Evolutionary conservation across 2,888 invertebrate species (phyloP).

Genomic region (Tenthredo distinguenda): DNA sequence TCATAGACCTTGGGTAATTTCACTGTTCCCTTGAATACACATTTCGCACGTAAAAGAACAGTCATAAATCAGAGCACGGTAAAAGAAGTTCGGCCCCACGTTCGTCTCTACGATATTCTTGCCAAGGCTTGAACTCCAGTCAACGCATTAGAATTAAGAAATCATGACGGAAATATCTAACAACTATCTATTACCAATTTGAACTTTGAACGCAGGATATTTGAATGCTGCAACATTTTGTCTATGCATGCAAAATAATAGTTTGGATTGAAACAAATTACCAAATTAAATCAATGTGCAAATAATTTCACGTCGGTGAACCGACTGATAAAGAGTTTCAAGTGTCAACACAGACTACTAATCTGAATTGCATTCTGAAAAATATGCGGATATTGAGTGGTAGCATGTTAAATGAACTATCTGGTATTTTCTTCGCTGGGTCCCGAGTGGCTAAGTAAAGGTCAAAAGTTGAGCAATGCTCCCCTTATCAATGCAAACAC

Average conservation of each 20-base stretch:
- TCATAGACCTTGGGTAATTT: slow-evolving; percentile 24
- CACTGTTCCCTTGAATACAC: background rate
- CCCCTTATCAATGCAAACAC: slow-evolving; percentile 70
- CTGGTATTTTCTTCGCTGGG: slow-evolving; percentile 67
- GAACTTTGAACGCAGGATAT: slow-evolving; percentile 3
- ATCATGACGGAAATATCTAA: background rate
- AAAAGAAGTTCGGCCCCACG: background rate
- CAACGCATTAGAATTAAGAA: background rate
- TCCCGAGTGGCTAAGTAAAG: slow-evolving; percentile 69
- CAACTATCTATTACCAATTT: background rate
- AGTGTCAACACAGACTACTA: background rate
- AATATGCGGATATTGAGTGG: slow-evolving; percentile 34
- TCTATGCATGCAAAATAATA: background rate
- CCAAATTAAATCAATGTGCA: background rate
- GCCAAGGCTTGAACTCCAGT: background rate
- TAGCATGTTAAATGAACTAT: slow-evolving; percentile 60
- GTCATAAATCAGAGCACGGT: background rate
- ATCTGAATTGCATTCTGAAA: slow-evolving; percentile 29
- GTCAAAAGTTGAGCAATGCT: slow-evolving; percentile 73
- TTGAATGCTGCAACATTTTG: background rate
- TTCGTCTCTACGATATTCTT: background rate
- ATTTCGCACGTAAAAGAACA: background rate
- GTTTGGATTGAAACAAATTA: background rate
- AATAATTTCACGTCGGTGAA: background rate
- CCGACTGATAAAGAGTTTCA: background rate